Conservation (phyloP, 64 coral and sea anemone species). For the Actinia tenebrosa region DNA sequence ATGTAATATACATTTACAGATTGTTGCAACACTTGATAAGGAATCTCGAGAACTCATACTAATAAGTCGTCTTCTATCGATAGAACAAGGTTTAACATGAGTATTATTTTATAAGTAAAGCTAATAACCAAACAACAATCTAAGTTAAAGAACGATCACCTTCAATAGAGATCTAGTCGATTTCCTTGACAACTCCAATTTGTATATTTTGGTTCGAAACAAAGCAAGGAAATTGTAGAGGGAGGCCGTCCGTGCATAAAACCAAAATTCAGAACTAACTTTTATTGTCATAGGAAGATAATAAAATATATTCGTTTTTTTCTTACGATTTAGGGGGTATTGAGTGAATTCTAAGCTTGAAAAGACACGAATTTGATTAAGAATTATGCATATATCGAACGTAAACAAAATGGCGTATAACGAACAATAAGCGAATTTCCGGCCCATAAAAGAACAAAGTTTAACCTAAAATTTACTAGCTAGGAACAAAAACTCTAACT, state of each 20-base stretch:
- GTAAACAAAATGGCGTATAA: slow-evolving; percentile 23
- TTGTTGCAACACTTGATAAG: no score
- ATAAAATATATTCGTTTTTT: neutral
- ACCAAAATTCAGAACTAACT: neutral
- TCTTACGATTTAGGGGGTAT: neutral
- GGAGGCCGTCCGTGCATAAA: neutral
- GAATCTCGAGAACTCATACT: neutral
- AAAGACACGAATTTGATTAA: neutral
- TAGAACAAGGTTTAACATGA: neutral
- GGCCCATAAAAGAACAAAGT: slow-evolving; percentile 21
- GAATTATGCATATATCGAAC: slow-evolving; percentile 8
- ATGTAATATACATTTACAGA: no score
- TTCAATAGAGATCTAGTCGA: neutral
- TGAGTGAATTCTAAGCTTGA: neutral
- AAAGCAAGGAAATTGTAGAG: neutral
- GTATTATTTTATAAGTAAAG: neutral
- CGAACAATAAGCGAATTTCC: slow-evolving; percentile 19
- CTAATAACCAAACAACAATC: neutral
- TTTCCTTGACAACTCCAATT: slow-evolving; percentile 8
- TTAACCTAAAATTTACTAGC: neutral
- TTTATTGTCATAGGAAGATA: neutral
- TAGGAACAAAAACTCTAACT: neutral
- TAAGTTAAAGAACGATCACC: neutral
- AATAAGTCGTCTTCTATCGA: neutral
- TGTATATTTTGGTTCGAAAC: neutral